Conservation (phyloP, 1,140 invertebrate species). For the Nebria ingens region DNA sequence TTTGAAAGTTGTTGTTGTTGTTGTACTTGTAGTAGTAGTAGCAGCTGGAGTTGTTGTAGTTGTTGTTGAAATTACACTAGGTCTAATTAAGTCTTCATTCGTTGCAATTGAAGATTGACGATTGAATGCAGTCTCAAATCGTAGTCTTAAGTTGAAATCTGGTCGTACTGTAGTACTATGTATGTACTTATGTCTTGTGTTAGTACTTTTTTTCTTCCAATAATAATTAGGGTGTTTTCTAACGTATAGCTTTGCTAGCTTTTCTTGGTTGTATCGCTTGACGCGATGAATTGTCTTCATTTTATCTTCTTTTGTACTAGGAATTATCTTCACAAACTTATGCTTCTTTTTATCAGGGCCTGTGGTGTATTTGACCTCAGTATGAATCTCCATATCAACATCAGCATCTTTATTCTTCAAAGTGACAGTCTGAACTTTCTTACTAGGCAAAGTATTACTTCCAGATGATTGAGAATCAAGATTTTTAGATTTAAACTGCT, state of each 20-base stretch:
- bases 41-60: not conserved
- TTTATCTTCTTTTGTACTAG: constrained; percentile 19
- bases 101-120: not conserved
- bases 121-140: not conserved
- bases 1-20: not conserved
- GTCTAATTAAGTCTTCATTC: not conserved
- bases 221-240: constrained; percentile 18
- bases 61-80: not conserved
- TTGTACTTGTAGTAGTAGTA: not conserved
- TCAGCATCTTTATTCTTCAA: constrained; percentile 24
- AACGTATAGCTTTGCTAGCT: constrained; percentile 12
- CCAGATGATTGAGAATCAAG: too few species aligned
- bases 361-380: constrained; percentile 22
- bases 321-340: constrained; percentile 24
- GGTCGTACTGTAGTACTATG: not conserved
- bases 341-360: constrained; percentile 22
- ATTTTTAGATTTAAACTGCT: constrained; percentile 38
- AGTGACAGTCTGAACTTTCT: constrained; percentile 36
- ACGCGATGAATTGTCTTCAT: constrained; percentile 9
- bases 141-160: not conserved
- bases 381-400: constrained; percentile 24
- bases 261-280: constrained; percentile 10
- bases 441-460: too few species aligned
- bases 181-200: too few species aligned
- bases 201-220: constrained; percentile 16